phyloP scores from a whole-genome alignment of 2,797 vertebrate species.

The Psittacula derbiana region DNA sequence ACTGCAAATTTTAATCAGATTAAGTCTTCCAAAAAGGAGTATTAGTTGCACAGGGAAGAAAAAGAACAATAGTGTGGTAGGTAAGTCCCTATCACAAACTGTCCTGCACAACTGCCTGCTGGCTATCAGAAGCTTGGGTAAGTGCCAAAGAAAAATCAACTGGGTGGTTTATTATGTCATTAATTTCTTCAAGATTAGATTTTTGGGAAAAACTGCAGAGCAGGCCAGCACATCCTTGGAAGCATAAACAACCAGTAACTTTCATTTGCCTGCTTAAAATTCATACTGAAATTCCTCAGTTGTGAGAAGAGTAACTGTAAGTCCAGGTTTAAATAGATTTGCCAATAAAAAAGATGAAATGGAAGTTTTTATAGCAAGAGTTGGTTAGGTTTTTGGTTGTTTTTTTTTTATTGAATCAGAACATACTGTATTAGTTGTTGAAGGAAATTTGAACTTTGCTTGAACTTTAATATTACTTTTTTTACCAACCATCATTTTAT shows the following conservation, averaged over 20 bases:
- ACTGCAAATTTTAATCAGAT: background rate
- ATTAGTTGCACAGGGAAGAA: background rate
- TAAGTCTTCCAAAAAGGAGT: background rate
- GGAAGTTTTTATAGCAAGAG: background rate
- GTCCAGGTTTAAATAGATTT: background rate
- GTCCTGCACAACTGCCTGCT: background rate
- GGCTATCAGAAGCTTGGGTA: background rate
- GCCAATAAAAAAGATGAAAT: background rate
- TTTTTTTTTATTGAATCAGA: background rate
- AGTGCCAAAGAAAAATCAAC: background rate
- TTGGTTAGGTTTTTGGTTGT: background rate
- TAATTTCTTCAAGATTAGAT: background rate
- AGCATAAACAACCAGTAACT: background rate
- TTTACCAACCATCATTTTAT: background rate
- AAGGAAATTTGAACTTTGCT: background rate
- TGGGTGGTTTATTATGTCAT: background rate
- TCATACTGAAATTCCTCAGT: background rate
- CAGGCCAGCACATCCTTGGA: background rate
- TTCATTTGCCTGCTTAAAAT: background rate
- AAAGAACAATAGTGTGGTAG: background rate
- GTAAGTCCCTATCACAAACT: background rate
- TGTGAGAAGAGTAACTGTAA: background rate
- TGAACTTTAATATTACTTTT: background rate
- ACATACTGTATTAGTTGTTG: background rate
- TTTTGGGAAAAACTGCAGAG: background rate